phyloP scores from a whole-genome alignment of 2,888 invertebrate genomes.

The Endotricha flammealis region DNA sequence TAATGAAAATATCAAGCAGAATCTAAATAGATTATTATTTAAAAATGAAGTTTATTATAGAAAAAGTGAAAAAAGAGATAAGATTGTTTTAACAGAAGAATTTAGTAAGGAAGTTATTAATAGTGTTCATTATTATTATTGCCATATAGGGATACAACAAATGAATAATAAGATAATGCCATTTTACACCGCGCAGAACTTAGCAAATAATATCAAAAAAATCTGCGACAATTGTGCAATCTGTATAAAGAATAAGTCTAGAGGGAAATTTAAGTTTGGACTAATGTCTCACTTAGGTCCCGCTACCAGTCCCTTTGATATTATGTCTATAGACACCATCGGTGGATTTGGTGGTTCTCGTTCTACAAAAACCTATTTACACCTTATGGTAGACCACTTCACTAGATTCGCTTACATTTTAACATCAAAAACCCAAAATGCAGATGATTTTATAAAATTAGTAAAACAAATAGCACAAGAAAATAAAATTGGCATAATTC shows the following conservation, averaged over 20 bases:
- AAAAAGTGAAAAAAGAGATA: conserved; percentile 3
- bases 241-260: conserved; percentile 8
- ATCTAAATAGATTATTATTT: too few relatives aligned
- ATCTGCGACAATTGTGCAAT: conserved; percentile 12
- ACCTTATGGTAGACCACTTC: too few relatives aligned
- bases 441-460: conserved; percentile 14
- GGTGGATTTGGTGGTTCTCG: conserved; percentile 22
- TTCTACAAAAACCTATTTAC: conserved; percentile 18
- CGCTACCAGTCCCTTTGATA: conserved; percentile 19
- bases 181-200: conserved; percentile 6
- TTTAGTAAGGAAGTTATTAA: conserved; percentile 18
- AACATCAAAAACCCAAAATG: conserved; percentile 14
- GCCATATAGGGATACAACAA: too few relatives aligned
- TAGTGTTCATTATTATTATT: background rate
- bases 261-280: conserved; percentile 12
- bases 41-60: conserved; percentile 19
- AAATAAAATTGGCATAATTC: conserved; percentile 11
- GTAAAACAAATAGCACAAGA: conserved; percentile 4
- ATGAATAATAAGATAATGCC: conserved; percentile 12
- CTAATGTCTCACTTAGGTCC: conserved; percentile 21
- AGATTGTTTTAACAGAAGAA: too few relatives aligned
- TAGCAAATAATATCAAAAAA: conserved; percentile 14
- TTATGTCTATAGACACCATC: conserved; percentile 21
- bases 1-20: conserved; percentile 16
- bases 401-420: conserved; percentile 2